Percentiles rank a stretch among this genome's conserved stretches.
These are phyloP conservation scores for Etia nguti DNA, from an alignment of 2,113 vertebrate species.

Conservation along the genomic window DNA sequence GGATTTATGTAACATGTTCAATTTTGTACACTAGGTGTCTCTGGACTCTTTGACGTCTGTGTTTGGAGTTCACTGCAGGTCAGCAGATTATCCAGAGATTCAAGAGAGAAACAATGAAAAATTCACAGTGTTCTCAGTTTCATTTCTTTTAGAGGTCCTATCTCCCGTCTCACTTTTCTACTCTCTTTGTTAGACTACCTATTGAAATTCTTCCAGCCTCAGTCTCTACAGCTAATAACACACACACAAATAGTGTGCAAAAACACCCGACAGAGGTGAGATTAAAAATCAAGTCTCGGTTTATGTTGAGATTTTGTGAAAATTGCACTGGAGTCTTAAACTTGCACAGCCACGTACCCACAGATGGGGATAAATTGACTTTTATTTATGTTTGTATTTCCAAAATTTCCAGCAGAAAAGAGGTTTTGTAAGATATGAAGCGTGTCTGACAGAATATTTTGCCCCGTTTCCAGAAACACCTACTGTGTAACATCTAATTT, in stretches of 20 bases:
- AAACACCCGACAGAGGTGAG: not conserved
- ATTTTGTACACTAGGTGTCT: not conserved
- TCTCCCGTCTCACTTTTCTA: not conserved
- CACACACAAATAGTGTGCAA: not conserved
- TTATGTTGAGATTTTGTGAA: not conserved
- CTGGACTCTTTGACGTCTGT: not conserved
- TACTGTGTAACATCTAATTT: not conserved
- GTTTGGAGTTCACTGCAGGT: not conserved
- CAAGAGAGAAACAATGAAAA: not conserved
- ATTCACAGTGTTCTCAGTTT: not conserved
- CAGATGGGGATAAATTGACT: not conserved
- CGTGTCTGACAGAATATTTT: not conserved
- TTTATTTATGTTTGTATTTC: not conserved
- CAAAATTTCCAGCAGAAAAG: not conserved
- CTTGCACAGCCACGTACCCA: not conserved
- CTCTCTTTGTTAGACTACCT: not conserved
- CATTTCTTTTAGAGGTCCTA: not conserved
- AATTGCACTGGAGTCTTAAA: not conserved
- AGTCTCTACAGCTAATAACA: not conserved
- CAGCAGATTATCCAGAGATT: not conserved
- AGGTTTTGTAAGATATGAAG: not conserved
- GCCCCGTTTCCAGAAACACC: not conserved
- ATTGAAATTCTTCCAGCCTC: conserved; percentile 3
- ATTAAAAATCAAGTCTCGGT: not conserved
- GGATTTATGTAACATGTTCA: not conserved